Evolutionary conservation across 2,113 vertebrate species (phyloP).

Genomic region (Pseudopipra pipra): DNA sequence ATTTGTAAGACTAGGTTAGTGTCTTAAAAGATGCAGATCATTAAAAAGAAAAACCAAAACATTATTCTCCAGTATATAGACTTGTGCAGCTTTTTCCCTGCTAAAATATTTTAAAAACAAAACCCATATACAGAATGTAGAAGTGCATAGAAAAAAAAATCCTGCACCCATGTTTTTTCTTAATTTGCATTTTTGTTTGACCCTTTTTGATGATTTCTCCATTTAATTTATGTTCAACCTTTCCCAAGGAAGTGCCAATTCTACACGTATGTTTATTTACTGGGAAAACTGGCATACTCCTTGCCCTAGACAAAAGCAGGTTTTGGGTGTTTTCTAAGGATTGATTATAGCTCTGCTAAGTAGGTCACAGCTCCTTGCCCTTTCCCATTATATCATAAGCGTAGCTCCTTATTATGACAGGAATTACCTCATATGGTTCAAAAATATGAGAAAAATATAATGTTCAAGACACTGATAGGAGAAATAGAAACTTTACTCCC

Average conservation of each 20-base stretch:
- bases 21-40: background rate
- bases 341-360: background rate
- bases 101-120: background rate
- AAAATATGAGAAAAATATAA: background rate
- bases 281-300: background rate
- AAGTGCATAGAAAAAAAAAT: background rate
- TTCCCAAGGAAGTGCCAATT: background rate
- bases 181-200: background rate
- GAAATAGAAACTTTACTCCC: too few relatives aligned
- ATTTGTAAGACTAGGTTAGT: background rate
- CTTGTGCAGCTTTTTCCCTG: background rate
- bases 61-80: background rate
- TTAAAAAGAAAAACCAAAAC: background rate
- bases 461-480: background rate
- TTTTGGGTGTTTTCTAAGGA: background rate
- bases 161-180: background rate
- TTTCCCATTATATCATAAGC: background rate
- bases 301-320: background rate
- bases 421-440: background rate
- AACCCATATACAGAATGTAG: background rate
- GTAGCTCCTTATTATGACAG: background rate
- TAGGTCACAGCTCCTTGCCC: background rate
- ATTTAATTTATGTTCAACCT: background rate
- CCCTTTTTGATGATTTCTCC: background rate
- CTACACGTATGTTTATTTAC: background rate